A percentile compares a stretch with the other conserved stretches of the same genome.
These are phyloP conservation scores for Lichenostomus cassidix DNA, from an alignment of 2,113 vertebrate species.

Conservation along the genomic window DNA sequence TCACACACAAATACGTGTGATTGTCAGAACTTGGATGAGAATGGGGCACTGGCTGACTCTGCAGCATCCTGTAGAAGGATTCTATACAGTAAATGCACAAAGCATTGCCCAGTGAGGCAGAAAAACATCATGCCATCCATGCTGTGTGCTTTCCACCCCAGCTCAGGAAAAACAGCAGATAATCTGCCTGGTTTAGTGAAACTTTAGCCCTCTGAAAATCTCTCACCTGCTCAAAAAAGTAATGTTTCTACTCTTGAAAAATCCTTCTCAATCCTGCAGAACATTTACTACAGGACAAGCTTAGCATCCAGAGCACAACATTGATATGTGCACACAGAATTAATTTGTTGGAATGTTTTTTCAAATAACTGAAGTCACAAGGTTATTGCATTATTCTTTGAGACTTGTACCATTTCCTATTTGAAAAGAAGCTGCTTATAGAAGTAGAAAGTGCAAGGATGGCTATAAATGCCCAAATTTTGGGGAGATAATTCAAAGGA, in stretches of 20 bases:
- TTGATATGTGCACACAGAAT: neutral
- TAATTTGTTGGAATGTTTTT: neutral
- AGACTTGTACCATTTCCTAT: neutral
- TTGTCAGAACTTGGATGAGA: neutral
- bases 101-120: neutral
- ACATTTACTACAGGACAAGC: neutral
- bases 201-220: neutral
- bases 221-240: neutral
- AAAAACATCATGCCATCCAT: neutral
- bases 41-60: neutral
- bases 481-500: neutral
- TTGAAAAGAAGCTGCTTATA: neutral
- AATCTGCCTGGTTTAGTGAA: neutral
- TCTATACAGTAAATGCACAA: neutral
- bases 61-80: neutral
- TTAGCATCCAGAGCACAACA: neutral
- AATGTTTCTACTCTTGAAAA: neutral
- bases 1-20: neutral
- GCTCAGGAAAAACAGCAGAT: neutral
- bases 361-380: neutral
- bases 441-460: neutral
- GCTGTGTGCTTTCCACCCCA: neutral
- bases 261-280: neutral
- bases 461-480: neutral
- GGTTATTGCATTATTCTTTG: neutral